Percentiles rank a stretch among this genome's conserved stretches.
Conservation (phyloP, 2,888 invertebrate genomes). For the Agapetus fuscipes region DNA sequence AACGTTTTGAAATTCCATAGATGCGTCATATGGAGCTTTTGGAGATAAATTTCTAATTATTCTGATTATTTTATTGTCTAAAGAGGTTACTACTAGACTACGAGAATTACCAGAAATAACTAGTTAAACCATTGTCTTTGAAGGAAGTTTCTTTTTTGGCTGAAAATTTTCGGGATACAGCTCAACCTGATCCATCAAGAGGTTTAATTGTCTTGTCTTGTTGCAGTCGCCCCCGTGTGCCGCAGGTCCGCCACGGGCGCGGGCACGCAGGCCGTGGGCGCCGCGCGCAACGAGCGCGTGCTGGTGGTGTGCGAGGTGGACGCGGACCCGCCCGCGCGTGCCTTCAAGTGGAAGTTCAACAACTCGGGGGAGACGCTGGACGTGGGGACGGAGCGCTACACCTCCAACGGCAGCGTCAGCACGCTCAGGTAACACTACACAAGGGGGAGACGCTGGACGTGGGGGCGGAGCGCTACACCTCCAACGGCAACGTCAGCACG, state of each 20-base stretch:
- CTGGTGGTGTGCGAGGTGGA: constrained; percentile 84
- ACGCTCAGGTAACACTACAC: constrained; percentile 55
- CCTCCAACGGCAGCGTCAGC: constrained; percentile 67
- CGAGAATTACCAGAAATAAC: too few relatives aligned
- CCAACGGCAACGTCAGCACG: constrained; percentile 68
- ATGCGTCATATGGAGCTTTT: too few relatives aligned
- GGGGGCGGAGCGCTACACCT: constrained; percentile 64
- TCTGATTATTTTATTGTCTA: too few relatives aligned
- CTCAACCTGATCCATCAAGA: too few relatives aligned
- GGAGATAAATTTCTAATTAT: too few relatives aligned
- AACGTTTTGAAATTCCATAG: too few relatives aligned
- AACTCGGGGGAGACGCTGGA: constrained; percentile 84
- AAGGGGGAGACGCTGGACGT: constrained; percentile 76
- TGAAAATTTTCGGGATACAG: too few relatives aligned
- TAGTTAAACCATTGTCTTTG: too few relatives aligned
- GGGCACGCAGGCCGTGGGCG: constrained; percentile 60
- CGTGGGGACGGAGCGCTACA: constrained; percentile 67
- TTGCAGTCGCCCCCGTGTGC: constrained; percentile 19
- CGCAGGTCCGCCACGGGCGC: constrained; percentile 47
- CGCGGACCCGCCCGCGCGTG: constrained; percentile 82
- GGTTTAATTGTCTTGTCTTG: too few relatives aligned
- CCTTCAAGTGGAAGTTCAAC: constrained; percentile 91
- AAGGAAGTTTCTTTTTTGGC: too few relatives aligned
- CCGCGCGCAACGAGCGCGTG: constrained; percentile 77
- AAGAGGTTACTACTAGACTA: too few relatives aligned